Conservation (phyloP, 2,113 vertebrate species). For the Ictalurus punctatus region DNA sequence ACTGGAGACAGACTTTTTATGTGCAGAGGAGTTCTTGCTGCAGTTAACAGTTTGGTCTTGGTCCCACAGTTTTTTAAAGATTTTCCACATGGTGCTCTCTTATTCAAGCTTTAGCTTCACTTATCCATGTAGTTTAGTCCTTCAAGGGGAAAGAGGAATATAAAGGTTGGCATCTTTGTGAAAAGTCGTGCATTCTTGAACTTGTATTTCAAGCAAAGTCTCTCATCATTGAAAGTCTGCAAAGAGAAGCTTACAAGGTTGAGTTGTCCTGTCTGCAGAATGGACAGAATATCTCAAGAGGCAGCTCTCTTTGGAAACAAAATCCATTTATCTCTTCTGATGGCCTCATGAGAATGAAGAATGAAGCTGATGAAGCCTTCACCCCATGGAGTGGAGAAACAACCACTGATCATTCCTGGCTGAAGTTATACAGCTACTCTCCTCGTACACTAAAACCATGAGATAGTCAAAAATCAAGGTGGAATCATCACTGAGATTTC, state of each 20-base stretch:
- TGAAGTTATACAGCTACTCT: constrained; percentile 9
- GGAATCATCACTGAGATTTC: constrained; percentile 17
- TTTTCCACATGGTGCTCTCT: constrained; percentile 30
- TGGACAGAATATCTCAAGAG: background rate
- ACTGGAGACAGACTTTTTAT: constrained; percentile 5
- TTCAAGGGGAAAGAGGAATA: background rate
- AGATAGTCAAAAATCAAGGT: constrained; percentile 38
- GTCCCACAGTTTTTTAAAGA: background rate
- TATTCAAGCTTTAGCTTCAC: background rate
- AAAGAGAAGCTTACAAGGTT: background rate
- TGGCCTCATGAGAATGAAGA: constrained; percentile 32
- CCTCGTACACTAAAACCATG: constrained; percentile 28
- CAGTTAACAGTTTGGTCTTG: background rate
- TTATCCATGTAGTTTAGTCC: background rate
- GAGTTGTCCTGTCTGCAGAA: background rate
- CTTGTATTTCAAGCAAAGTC: background rate
- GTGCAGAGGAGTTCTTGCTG: background rate
- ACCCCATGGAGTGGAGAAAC: constrained; percentile 8
- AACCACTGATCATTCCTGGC: constrained; percentile 38
- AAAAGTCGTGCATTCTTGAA: background rate
- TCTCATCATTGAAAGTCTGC: background rate
- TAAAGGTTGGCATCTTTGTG: constrained; percentile 29
- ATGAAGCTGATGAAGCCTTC: background rate
- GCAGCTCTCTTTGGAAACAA: background rate
- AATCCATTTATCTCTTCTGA: background rate